Evolutionary conservation across 2,797 vertebrate genomes (phyloP).

Genomic region (Astyanax mexicanus): DNA sequence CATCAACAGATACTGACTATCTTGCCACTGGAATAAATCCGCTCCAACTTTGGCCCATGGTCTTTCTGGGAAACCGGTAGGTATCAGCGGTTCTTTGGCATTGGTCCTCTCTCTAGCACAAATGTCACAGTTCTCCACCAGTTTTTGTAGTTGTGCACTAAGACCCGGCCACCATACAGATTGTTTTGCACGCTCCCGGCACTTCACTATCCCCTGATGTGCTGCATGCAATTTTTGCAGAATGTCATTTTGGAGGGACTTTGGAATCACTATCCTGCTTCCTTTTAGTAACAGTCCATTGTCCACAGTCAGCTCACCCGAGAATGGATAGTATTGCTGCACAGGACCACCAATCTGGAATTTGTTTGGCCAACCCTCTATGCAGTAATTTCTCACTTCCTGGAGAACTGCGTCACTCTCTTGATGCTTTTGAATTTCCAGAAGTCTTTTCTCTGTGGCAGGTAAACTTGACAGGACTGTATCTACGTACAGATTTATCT

Average conservation of each 20-base stretch:
- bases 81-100: slow-evolving; percentile 6
- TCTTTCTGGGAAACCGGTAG: slow-evolving; percentile 20
- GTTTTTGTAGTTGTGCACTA: neutral
- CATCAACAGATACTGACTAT: neutral
- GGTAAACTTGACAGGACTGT: neutral
- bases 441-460: neutral
- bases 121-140: slow-evolving; percentile 17
- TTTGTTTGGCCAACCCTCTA: slow-evolving; percentile 16
- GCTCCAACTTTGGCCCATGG: too few relatives aligned
- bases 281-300: neutral
- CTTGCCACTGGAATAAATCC: slow-evolving; percentile 15
- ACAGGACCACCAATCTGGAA: neutral
- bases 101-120: neutral
- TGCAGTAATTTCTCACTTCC: neutral
- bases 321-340: slow-evolving; percentile 2
- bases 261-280: slow-evolving; percentile 32
- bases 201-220: slow-evolving; percentile 9
- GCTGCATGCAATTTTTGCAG: slow-evolving; percentile 3
- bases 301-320: slow-evolving; percentile 1
- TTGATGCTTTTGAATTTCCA: slow-evolving; percentile 24
- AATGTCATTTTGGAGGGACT: slow-evolving; percentile 33
- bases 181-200: slow-evolving; percentile 33
- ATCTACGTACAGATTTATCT: slow-evolving; percentile 31
- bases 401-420: slow-evolving; percentile 19
- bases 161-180: slow-evolving; percentile 25